Base-by-base conservation (phyloP, 1,140 invertebrate species). In the Himalopsyche phryganea region DNA sequence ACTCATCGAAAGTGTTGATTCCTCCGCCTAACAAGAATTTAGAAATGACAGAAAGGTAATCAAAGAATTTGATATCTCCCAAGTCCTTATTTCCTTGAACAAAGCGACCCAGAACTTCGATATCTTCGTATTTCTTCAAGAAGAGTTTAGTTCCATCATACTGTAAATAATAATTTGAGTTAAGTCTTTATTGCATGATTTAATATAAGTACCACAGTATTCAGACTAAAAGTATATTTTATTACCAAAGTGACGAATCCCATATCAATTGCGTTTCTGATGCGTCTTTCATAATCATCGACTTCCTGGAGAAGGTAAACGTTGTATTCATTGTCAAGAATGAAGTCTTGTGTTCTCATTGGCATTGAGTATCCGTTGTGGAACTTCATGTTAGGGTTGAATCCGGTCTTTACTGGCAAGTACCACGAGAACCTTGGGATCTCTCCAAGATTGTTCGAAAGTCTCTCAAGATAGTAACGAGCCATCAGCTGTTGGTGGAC, bases 391-490 rank as follows among this genome's bases (percentile, higher is more conserved):
- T 80, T 71, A 0, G 85, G 80, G 47, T 81, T 80, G 74, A 77
- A 85, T 46, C 80, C 82, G 59, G 78, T 73, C 58, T 81, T 68
- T 19, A 85, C 73, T 52, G 77, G 72, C 45, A 80, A 67, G 65
- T 71, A 67, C 75, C 75, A 81, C 0, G 76, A 75, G 71, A 85
- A 81, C 53, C 81, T 77, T 35, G 82, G 78, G 36, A 87, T 80
- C 42, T 79, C 74, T 17, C 81, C 81, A 49, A 87, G 62, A 17
- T 78, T 81, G 62, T 85, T 81, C 13, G 81, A 79, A 42, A 85
- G 70, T 70, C 86, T 82, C 66, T 89, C 85, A 66, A 88, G 69
- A 67, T 83, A 82, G 75, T 87, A 89, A 65, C 84, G 82, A 48
- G 81, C 76, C 60, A 87, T 69, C 2, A 87, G 49, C 64, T 86